These are phyloP conservation scores for Eucera pruinosa DNA, from an alignment of 2,888 invertebrate genomes.

Conservation along the genomic window DNA sequence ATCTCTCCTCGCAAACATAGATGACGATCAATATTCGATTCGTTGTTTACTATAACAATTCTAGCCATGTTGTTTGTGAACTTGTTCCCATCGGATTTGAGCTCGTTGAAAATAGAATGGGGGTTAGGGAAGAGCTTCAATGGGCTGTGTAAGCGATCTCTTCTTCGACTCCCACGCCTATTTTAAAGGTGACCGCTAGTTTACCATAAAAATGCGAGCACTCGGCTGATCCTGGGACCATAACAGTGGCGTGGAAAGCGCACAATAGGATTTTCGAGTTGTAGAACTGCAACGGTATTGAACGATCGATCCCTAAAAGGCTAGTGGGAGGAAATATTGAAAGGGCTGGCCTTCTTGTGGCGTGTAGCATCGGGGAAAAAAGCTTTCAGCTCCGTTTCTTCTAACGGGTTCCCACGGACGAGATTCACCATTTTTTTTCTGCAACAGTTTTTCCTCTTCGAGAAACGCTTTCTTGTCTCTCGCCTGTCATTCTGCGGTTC, in stretches of 20 bases:
- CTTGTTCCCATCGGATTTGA: constrained; percentile 4
- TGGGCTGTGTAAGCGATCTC: constrained; percentile 74
- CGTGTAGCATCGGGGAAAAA: constrained; percentile 64
- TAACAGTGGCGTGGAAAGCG: constrained; percentile 47
- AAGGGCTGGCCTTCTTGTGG: constrained; percentile 62
- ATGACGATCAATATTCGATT: too few relatives aligned
- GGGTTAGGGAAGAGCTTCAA: constrained; percentile 14
- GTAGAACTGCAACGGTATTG: constrained; percentile 74
- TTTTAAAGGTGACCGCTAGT: constrained; percentile 77
- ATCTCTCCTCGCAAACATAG: too few relatives aligned
- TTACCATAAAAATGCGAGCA: constrained; percentile 79
- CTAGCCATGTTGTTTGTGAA: not conserved
- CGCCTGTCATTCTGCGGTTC: too few relatives aligned
- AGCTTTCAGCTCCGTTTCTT: constrained; percentile 44
- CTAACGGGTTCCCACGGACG: constrained; percentile 77
- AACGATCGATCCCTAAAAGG: constrained; percentile 79
- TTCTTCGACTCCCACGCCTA: constrained; percentile 82
- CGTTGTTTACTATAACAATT: too few relatives aligned
- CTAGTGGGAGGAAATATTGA: constrained; percentile 70
- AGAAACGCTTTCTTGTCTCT: not conserved
- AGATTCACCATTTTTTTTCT: constrained; percentile 2
- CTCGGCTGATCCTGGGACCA: constrained; percentile 68
- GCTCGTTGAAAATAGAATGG: not conserved
- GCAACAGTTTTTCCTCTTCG: not conserved
- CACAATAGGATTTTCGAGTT: constrained; percentile 68